A percentile compares a stretch with the other conserved stretches of the same genome.
Evolutionary conservation across 2,797 vertebrate species (phyloP).

Genomic region (Tokudaia tokunoshimensis): DNA sequence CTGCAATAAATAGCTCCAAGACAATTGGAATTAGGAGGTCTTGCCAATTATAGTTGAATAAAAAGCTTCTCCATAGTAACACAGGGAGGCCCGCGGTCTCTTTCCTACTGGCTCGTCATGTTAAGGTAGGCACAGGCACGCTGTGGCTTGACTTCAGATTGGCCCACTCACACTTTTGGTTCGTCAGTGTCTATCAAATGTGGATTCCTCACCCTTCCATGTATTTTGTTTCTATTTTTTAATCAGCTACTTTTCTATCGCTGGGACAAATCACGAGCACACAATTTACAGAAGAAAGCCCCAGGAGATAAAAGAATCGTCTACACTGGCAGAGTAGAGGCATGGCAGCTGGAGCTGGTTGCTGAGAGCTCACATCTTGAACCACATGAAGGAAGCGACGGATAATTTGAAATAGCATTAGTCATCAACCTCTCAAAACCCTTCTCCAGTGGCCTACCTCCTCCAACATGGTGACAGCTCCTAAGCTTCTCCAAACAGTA

Average conservation of each 20-base stretch:
- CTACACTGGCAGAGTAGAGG: not conserved
- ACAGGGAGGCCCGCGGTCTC: not conserved
- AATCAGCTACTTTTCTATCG: too few relatives aligned
- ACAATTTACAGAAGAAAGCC: not conserved
- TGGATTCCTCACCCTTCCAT: not conserved
- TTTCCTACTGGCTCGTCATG: not conserved
- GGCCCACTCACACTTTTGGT: not conserved
- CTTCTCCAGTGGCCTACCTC: not conserved
- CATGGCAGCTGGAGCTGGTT: too few relatives aligned
- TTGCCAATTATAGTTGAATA: not conserved
- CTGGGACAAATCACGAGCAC: not conserved
- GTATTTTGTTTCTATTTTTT: not conserved
- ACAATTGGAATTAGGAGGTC: not conserved
- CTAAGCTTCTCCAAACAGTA: not conserved
- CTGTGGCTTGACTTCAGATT: not conserved
- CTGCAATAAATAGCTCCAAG: slow-evolving; percentile 6
- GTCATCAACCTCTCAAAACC: not conserved
- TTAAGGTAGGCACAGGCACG: not conserved
- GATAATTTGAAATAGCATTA: not conserved
- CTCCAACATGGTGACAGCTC: not conserved
- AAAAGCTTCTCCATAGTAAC: slow-evolving; percentile 1
- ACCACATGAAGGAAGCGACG: not conserved
- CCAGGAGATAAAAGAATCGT: too few relatives aligned
- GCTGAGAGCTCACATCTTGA: not conserved
- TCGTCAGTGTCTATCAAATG: not conserved